A percentile compares a stretch with the other conserved stretches of the same genome.
Conservation (phyloP, 1,140 invertebrate genomes). For the Theocolax elegans region DNA sequence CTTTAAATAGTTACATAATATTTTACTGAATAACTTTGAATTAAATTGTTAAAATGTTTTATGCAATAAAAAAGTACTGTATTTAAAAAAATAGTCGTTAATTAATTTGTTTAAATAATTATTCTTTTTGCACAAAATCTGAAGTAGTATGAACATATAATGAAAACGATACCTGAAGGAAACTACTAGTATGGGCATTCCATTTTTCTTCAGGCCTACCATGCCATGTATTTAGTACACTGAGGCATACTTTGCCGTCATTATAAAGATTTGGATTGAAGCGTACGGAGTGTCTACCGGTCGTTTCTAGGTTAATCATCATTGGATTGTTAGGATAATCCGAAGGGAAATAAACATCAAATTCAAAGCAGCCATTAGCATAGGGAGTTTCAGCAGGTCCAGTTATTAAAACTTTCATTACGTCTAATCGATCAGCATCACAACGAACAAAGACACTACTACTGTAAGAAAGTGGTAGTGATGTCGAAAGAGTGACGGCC, state of each 20-base stretch:
- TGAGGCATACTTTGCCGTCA: conserved; percentile 96
- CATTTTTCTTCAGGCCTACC: conserved; percentile 98
- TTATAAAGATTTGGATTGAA: conserved; percentile 99
- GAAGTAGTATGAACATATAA: too few relatives aligned
- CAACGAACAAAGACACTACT: conserved; percentile 96
- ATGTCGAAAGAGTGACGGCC: conserved; percentile 93
- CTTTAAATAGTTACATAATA: too few relatives aligned
- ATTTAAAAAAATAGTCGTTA: too few relatives aligned
- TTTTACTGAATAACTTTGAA: too few relatives aligned
- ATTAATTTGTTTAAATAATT: too few relatives aligned
- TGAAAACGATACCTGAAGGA: conserved; percentile 91
- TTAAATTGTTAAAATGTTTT: background rate
- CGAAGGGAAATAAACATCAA: conserved; percentile 91
- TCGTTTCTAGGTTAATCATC: conserved; percentile 94
- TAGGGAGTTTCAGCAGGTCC: conserved; percentile 91
- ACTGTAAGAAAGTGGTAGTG: conserved; percentile 91
- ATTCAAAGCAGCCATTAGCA: conserved; percentile 89
- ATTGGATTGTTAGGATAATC: conserved; percentile 86
- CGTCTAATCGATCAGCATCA: conserved; percentile 91
- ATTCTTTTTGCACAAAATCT: too few relatives aligned
- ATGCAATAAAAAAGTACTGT: too few relatives aligned
- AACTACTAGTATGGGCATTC: conserved; percentile 97
- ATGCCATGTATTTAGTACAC: conserved; percentile 97
- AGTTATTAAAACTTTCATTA: conserved; percentile 97
- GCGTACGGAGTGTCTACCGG: conserved; percentile 90